Conservation (phyloP, 2,888 invertebrate genomes). For the Halictus quadricinctus region DNA sequence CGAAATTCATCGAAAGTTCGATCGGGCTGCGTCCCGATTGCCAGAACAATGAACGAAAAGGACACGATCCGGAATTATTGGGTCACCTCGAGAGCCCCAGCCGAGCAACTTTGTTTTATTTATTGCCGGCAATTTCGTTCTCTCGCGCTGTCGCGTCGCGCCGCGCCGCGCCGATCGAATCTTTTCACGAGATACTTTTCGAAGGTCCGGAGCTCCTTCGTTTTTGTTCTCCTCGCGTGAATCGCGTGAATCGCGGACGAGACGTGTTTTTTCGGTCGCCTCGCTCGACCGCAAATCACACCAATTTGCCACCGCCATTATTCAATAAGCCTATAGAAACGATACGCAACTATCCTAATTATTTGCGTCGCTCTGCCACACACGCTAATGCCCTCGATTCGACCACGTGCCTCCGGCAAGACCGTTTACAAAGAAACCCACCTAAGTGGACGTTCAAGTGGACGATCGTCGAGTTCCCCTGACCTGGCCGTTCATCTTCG, state of each 20-base stretch:
- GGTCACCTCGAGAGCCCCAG: neutral
- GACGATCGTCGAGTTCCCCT: slow-evolving; percentile 9
- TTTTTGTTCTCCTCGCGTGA: neutral
- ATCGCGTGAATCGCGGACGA: neutral
- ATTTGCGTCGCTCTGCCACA: slow-evolving; percentile 3
- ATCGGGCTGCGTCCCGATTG: slow-evolving; percentile 16
- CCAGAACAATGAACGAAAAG: neutral
- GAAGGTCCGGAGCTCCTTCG: neutral
- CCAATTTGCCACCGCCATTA: slow-evolving; percentile 20
- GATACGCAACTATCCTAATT: slow-evolving; percentile 28
- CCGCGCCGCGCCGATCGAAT: neutral
- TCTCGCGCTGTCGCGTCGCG: neutral
- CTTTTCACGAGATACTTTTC: neutral
- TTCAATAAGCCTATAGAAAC: slow-evolving; percentile 16
- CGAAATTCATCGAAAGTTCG: slow-evolving; percentile 43
- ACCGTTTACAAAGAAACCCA: slow-evolving; percentile 3
- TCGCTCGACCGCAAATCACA: slow-evolving; percentile 9
- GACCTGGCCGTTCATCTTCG: neutral
- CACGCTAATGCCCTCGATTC: slow-evolving; percentile 18
- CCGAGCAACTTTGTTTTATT: neutral
- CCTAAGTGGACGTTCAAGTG: slow-evolving; percentile 10
- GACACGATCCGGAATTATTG: neutral
- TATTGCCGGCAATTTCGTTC: neutral
- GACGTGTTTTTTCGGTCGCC: neutral
- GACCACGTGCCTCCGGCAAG: neutral